Percentiles rank a stretch among this genome's conserved stretches.
Evolutionary conservation across 1,140 invertebrate genomes (phyloP).

Genomic region (Heterodera schachtii): DNA sequence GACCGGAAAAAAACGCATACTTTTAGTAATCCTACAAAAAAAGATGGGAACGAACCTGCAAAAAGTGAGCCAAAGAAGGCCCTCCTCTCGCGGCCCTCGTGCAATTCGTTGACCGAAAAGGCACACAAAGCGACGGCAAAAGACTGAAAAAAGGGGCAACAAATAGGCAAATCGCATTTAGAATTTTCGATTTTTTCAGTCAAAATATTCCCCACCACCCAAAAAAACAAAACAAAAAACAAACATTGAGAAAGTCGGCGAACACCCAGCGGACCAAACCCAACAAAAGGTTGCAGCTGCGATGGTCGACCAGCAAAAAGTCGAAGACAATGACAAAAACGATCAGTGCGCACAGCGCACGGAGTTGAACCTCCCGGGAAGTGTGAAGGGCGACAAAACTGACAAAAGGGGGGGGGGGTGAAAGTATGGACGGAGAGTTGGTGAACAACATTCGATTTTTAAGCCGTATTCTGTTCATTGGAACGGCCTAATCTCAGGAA

Average conservation of each 20-base stretch:
- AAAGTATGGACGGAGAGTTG: no score
- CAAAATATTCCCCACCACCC: not conserved
- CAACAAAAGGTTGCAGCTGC: slow-evolving; percentile 28
- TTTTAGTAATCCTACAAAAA: slow-evolving; percentile 10
- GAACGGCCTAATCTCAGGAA: no score
- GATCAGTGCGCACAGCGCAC: slow-evolving; percentile 27
- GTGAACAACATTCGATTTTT: no score
- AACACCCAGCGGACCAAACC: slow-evolving; percentile 33
- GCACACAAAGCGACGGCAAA: slow-evolving; percentile 14
- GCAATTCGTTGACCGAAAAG: slow-evolving; percentile 26
- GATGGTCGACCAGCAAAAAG: slow-evolving; percentile 34
- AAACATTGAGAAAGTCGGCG: slow-evolving; percentile 36
- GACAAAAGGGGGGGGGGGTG: not conserved
- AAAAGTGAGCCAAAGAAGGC: slow-evolving; percentile 38
- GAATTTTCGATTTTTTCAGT: not conserved
- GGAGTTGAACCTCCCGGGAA: slow-evolving; percentile 28
- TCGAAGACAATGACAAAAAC: slow-evolving; percentile 33
- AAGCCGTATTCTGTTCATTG: no score
- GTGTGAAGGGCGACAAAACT: slow-evolving; percentile 38
- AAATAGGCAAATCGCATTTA: not conserved
- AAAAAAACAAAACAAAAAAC: not conserved
- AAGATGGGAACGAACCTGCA: slow-evolving; percentile 26
- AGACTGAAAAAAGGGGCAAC: slow-evolving; percentile 24
- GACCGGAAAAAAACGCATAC: not conserved
- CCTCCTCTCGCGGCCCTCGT: slow-evolving; percentile 34